These are phyloP conservation scores for Tenodera sinensis DNA, from an alignment of 2,888 invertebrate genomes.

Conservation along the genomic window DNA sequence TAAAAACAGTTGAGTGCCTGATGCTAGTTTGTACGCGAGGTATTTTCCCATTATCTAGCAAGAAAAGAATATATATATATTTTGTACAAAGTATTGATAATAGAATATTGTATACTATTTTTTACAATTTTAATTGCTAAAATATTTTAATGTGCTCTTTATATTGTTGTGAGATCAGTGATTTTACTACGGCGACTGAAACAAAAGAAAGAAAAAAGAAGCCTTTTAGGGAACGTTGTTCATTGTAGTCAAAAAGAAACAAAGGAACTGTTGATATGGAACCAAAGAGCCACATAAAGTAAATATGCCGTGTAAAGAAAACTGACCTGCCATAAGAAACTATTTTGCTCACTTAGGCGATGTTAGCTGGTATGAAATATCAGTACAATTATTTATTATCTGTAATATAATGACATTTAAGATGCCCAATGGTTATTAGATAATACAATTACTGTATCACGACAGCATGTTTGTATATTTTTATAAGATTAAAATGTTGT, in stretches of 20 bases:
- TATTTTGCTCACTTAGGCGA: background rate
- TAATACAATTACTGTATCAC: background rate
- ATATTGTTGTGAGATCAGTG: background rate
- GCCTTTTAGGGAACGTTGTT: background rate
- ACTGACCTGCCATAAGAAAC: background rate
- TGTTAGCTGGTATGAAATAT: background rate
- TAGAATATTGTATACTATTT: background rate
- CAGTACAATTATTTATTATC: background rate
- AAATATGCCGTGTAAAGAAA: background rate
- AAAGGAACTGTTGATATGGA: background rate
- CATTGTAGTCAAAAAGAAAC: background rate
- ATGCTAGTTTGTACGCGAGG: background rate
- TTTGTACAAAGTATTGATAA: background rate
- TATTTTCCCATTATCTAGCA: background rate
- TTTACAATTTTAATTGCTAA: background rate
- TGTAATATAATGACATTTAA: constrained; percentile 35
- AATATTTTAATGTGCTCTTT: background rate
- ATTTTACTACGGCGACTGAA: background rate
- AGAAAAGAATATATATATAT: background rate
- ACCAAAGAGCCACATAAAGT: background rate
- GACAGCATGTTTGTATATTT: constrained; percentile 3
- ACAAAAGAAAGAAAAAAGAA: background rate
- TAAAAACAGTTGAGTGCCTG: background rate
- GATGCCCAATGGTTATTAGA: constrained; percentile 9
- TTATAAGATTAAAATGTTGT: constrained; percentile 12